Percentiles rank a stretch among this genome's conserved stretches.
Evolutionary conservation across 1,140 invertebrate species (phyloP).

Genomic region (Platyscapa corneri): DNA sequence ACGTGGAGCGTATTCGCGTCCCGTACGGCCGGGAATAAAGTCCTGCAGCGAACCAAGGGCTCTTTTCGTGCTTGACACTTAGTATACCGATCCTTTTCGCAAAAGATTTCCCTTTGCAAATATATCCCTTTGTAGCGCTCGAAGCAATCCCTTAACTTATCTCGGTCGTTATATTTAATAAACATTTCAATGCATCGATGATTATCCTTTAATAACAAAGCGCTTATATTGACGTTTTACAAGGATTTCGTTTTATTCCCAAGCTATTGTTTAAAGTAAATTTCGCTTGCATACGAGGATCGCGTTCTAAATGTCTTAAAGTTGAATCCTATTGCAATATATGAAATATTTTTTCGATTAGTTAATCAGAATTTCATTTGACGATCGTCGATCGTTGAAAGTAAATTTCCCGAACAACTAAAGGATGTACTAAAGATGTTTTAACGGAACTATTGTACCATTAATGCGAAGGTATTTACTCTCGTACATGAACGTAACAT

Average conservation of each 20-base stretch:
- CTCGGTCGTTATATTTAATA: not conserved
- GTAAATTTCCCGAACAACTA: not conserved
- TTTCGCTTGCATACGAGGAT: not conserved
- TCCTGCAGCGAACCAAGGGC: not conserved
- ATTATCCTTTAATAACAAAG: not conserved
- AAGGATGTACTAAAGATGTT: not conserved
- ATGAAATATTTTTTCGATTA: not conserved
- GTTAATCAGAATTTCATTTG: not conserved
- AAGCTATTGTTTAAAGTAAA: not conserved
- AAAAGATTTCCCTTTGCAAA: not conserved
- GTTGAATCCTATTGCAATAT: not conserved
- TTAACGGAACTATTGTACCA: not conserved
- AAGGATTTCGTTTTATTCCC: not conserved
- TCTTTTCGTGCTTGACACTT: not conserved
- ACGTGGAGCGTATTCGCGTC: not conserved
- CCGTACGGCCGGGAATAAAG: not conserved
- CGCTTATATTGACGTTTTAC: not conserved
- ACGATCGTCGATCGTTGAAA: constrained; percentile 11
- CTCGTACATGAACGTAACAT: not conserved
- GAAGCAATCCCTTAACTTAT: not conserved
- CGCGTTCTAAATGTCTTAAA: not conserved
- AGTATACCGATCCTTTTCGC: not conserved
- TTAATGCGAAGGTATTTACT: not conserved
- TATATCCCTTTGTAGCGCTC: constrained; percentile 3
- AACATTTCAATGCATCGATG: not conserved